Evolutionary conservation across 2,113 vertebrate species (phyloP).

Genomic region (Plecturocebus donacophilus): DNA sequence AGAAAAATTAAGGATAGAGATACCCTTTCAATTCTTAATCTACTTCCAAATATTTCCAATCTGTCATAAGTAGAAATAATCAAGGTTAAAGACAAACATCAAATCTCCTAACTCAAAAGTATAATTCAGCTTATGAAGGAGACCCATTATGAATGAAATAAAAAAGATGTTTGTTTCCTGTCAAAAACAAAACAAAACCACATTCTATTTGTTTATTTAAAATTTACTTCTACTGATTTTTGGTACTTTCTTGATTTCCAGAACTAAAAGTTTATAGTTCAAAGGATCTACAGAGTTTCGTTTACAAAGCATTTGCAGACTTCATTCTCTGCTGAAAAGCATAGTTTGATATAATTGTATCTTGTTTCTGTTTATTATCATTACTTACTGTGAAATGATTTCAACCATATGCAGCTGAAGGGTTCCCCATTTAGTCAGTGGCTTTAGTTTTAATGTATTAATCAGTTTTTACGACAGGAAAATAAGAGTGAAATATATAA

Average conservation of each 20-base stretch:
- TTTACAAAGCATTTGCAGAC: constrained; percentile 53
- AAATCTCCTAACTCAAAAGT: constrained; percentile 48
- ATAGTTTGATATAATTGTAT: constrained; percentile 71
- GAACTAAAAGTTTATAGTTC: background rate
- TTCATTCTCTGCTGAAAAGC: constrained; percentile 71
- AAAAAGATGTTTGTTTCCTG: background rate
- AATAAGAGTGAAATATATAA: constrained; percentile 72
- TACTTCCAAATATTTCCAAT: constrained; percentile 58
- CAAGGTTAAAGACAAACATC: constrained; percentile 59
- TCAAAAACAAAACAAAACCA: background rate
- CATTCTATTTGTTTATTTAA: background rate
- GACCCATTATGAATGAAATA: constrained; percentile 7
- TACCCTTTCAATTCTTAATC: constrained; percentile 58
- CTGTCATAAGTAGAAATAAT: constrained; percentile 56
- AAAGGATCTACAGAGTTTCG: background rate
- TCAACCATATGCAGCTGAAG: constrained; percentile 63
- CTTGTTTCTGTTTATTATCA: constrained; percentile 66
- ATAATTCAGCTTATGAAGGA: constrained; percentile 45
- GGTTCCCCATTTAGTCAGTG: constrained; percentile 53
- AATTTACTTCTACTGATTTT: constrained; percentile 57
- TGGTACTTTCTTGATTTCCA: background rate
- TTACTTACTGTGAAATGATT: constrained; percentile 68
- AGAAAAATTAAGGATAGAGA: constrained; percentile 36
- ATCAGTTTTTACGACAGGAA: constrained; percentile 74
- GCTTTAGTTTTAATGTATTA: constrained; percentile 66